phyloP scores from a whole-genome alignment of 2,888 invertebrate genomes.

The Villa cingulata region DNA sequence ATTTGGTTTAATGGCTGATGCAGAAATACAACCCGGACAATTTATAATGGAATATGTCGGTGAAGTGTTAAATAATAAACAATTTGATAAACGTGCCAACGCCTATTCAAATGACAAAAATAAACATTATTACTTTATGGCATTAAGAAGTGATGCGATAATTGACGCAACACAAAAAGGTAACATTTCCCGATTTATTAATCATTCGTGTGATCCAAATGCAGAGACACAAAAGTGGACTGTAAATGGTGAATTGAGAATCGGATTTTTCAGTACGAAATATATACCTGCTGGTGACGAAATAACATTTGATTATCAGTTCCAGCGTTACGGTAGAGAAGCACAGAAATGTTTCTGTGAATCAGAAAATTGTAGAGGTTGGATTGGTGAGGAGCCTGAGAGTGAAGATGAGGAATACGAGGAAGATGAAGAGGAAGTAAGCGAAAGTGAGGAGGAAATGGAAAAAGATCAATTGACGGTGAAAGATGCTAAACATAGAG shows the following conservation, averaged over 20 bases:
- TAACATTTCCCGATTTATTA: slow-evolving; percentile 93
- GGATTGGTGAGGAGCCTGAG: slow-evolving; percentile 84
- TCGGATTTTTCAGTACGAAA: slow-evolving; percentile 90
- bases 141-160: slow-evolving; percentile 78
- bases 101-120: slow-evolving; percentile 82
- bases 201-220: slow-evolving; percentile 98
- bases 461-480: slow-evolving; percentile 15
- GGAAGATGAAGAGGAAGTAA: slow-evolving; percentile 18
- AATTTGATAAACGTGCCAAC: slow-evolving; percentile 77
- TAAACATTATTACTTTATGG: slow-evolving; percentile 96
- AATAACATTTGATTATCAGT: slow-evolving; percentile 97
- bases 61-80: slow-evolving; percentile 83
- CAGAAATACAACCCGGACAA: slow-evolving; percentile 44
- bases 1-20: slow-evolving; percentile 60
- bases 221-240: slow-evolving; percentile 98
- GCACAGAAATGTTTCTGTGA: slow-evolving; percentile 95
- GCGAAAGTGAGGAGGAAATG: slow-evolving; percentile 17
- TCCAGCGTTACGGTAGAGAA: slow-evolving; percentile 91
- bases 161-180: slow-evolving; percentile 96
- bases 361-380: slow-evolving; percentile 77
- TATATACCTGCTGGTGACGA: slow-evolving; percentile 80
- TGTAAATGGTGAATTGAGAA: slow-evolving; percentile 79
- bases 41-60: slow-evolving; percentile 99
- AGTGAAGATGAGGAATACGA: slow-evolving; percentile 44
- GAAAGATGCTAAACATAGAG: slow-evolving; percentile 16